phyloP scores from a whole-genome alignment of 64 coral and sea anemone species.

The Montipora cactus region DNA sequence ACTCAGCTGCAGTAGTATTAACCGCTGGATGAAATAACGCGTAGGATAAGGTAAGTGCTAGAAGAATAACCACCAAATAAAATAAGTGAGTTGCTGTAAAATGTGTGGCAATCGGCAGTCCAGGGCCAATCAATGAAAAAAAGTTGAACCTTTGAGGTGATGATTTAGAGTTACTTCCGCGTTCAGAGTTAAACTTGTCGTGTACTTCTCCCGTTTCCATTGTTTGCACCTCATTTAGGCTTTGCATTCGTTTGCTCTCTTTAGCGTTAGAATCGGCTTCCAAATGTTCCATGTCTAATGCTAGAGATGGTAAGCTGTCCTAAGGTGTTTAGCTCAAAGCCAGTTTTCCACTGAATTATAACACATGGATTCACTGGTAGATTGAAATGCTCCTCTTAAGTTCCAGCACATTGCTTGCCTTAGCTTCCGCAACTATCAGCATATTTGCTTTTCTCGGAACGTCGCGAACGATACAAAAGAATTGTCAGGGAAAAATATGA shows the following conservation, averaged over 20 bases:
- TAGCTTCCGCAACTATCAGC: no score
- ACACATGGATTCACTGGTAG: neutral
- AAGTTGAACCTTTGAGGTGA: neutral
- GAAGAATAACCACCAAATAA: constrained; percentile 47
- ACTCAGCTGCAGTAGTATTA: neutral
- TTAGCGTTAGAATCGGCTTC: neutral
- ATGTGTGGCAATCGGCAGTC: constrained; percentile 10
- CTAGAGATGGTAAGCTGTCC: neutral
- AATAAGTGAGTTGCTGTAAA: constrained; percentile 59
- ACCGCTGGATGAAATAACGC: constrained; percentile 48
- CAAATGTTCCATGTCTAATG: neutral
- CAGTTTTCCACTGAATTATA: no score
- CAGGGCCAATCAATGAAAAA: constrained; percentile 41
- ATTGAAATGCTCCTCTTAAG: no score
- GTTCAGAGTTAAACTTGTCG: neutral
- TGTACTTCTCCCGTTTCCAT: neutral
- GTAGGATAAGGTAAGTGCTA: constrained; percentile 19
- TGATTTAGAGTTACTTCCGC: neutral
- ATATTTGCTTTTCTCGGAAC: neutral
- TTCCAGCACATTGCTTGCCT: no score
- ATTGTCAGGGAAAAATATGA: neutral
- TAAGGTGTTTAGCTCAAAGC: neutral
- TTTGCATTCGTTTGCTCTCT: neutral
- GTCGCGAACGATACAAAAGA: neutral
- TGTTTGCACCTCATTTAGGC: neutral